Conservation (phyloP, 2,888 invertebrate species). For the Chesias legatella region DNA sequence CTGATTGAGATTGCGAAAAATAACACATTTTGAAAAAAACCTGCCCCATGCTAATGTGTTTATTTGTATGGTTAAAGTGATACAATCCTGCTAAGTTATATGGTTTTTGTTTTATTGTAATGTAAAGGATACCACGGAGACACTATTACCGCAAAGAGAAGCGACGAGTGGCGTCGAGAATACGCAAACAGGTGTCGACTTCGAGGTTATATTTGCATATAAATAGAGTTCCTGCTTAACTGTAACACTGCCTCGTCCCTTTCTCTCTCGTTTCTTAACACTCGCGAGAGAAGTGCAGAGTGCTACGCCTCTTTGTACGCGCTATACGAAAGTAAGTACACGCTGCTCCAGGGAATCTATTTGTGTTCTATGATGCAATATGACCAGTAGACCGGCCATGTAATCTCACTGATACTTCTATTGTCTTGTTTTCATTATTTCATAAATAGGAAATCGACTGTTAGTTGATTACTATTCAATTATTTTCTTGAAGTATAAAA, state of each 20-base stretch:
- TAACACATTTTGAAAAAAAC: too few relatives aligned
- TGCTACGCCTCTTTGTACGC: conserved; percentile 67
- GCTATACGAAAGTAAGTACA: conserved; percentile 57
- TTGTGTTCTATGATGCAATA: conserved; percentile 72
- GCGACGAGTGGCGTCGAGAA: conserved; percentile 68
- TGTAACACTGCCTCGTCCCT: conserved; percentile 74
- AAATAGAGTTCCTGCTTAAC: conserved; percentile 81
- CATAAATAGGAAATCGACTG: conserved; percentile 37
- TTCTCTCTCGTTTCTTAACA: conserved; percentile 57
- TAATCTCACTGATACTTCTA: conserved; percentile 44
- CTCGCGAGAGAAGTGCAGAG: conserved; percentile 63
- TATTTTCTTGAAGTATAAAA: conserved; percentile 27
- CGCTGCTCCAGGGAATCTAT: conserved; percentile 73
- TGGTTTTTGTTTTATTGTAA: conserved; percentile 44
- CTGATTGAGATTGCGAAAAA: too few relatives aligned
- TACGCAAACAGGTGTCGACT: conserved; percentile 81
- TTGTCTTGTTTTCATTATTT: conserved; percentile 38
- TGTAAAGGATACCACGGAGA: conserved; percentile 67
- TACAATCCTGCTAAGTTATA: too few relatives aligned
- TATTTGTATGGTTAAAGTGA: too few relatives aligned
- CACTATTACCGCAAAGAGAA: conserved; percentile 69
- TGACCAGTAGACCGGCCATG: conserved; percentile 51
- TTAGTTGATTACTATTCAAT: conserved; percentile 31
- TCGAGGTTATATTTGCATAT: conserved; percentile 80
- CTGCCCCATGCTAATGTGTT: too few relatives aligned